These are phyloP conservation scores for Parus major DNA, from an alignment of 2,113 vertebrate genomes.

Conservation along the genomic window DNA sequence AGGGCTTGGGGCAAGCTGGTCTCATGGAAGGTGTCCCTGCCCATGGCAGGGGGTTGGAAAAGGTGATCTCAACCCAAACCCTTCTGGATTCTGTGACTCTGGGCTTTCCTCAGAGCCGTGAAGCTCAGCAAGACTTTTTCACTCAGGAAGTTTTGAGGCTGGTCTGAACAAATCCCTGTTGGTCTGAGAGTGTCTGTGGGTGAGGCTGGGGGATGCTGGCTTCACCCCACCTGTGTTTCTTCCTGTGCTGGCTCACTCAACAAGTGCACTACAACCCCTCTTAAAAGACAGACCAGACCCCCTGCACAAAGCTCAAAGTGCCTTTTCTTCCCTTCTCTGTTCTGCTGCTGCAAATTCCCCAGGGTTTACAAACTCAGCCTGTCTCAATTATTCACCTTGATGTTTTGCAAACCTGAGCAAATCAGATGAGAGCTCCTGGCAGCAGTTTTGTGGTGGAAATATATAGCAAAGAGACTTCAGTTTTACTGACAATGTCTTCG, in stretches of 20 bases:
- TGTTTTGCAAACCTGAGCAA: constrained; percentile 11
- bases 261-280: background rate
- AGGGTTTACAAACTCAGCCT: background rate
- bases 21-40: background rate
- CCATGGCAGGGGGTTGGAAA: background rate
- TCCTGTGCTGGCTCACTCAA: background rate
- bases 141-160: background rate
- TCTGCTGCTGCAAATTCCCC: background rate
- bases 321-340: background rate
- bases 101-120: background rate
- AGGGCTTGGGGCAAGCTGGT: background rate
- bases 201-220: background rate
- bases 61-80: background rate
- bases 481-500: background rate
- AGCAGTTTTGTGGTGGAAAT: background rate
- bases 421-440: constrained; percentile 11
- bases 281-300: background rate
- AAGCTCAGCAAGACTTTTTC: background rate
- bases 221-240: background rate
- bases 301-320: background rate
- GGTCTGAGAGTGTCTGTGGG: background rate
- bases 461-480: background rate
- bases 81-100: background rate
- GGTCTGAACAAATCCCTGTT: background rate
- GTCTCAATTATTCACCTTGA: constrained; percentile 30